A percentile compares a stretch with the other conserved stretches of the same genome.
phyloP scores from a whole-genome alignment of 1,140 invertebrate genomes.

The Tetraneura akinire region DNA sequence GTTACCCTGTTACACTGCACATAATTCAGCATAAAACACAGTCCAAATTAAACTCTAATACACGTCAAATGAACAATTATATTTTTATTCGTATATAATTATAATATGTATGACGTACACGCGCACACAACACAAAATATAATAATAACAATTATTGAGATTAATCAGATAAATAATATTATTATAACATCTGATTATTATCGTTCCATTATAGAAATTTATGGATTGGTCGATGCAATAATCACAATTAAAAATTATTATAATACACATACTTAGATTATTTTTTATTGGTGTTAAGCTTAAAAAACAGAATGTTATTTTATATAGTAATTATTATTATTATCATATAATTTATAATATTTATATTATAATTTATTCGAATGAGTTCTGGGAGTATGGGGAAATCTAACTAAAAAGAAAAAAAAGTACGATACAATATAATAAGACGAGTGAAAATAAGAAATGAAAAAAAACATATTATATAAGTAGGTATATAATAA shows the following conservation, averaged over 20 bases:
- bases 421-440: constrained; percentile 1
- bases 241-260: background rate
- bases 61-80: too few species aligned
- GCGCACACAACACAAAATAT: too few species aligned
- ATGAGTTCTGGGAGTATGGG: background rate
- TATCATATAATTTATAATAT: constrained; percentile 3
- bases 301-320: constrained; percentile 15
- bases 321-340: constrained; percentile 26
- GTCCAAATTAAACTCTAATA: too few species aligned
- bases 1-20: too few species aligned
- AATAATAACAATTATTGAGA: too few species aligned
- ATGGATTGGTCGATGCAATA: background rate
- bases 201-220: background rate
- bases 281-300: constrained; percentile 30
- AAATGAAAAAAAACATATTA: constrained; percentile 12
- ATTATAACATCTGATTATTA: background rate
- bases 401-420: background rate
- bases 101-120: too few species aligned
- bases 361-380: constrained; percentile 14
- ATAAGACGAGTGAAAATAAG: background rate
- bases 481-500: too few species aligned
- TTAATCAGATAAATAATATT: too few species aligned
- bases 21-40: too few species aligned
- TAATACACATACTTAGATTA: background rate
- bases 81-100: too few species aligned